Evolutionary conservation across 1,140 invertebrate genomes (phyloP), one percentile per base, ranked within the genome.

Genomic region (Carcinoscorpius rotundicauda): DNA sequence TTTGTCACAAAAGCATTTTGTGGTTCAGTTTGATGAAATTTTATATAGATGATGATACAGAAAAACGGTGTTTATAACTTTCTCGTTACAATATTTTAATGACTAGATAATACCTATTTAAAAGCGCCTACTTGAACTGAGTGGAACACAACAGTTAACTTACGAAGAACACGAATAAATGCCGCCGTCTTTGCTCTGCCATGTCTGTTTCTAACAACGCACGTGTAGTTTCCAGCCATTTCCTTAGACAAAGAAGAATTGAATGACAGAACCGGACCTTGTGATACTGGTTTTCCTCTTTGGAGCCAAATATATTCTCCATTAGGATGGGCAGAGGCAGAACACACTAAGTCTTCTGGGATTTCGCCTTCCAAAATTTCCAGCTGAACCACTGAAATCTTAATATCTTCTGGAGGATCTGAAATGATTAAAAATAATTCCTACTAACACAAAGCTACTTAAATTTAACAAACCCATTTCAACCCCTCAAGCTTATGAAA

Each of bases 341-440:
- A 81, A 73, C 91, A 95, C 60, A 93, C 84, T 70, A 84, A 84
- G 61, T 84, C 85, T 52, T 70, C 67, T 29, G 9, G 87, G 86
- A 69, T 85, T 66, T 86, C 84, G 66, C 86, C 85, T 74, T 91
- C 90, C 50, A 82, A 81, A 6, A 95, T 88, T 66, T 86, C 84
- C 50, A 93, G 82, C 52, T 83, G 77, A 57, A 79, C 79, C 9
- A 84, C 83, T 0, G 86, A 86, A 4, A 93, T 86, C 3, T 83
- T 86, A 69, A 92, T 84, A 72, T 90, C 86, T 73, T 91, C 87
- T 5, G 91, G 91, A 64, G 91, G 87, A 83, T 88, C 91, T 94
- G 79, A 60, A 73, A 77, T 59, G 56, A 52, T 58, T 60, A 68
- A 65, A 71, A 69, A 5, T 52, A 57, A 11, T 49, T 55, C 0